A percentile compares a stretch with the other conserved stretches of the same genome.
Conservation (phyloP, 2,113 vertebrate species). For the Amphiprion percula region DNA sequence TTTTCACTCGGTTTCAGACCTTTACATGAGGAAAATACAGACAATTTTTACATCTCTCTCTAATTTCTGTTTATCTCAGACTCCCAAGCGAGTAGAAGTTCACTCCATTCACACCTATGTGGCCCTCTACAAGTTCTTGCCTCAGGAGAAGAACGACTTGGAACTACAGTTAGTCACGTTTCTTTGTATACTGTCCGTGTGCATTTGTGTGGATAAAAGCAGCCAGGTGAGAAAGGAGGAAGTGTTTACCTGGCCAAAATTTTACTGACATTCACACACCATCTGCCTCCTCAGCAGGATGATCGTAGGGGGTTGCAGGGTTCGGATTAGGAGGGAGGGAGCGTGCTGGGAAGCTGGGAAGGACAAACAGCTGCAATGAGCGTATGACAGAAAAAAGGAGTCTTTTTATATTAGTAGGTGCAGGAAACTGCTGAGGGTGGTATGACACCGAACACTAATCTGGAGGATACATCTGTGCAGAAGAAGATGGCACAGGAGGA, state of each 20-base stretch:
- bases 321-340: conserved; percentile 22
- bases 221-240: conserved; percentile 22
- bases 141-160: conserved; percentile 92
- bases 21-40: not conserved
- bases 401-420: conserved; percentile 44
- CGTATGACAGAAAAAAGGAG: conserved; percentile 32
- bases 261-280: conserved; percentile 50
- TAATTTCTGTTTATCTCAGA: conserved; percentile 35
- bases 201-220: conserved; percentile 12
- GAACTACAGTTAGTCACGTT: conserved; percentile 89
- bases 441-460: conserved; percentile 41
- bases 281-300: conserved; percentile 69
- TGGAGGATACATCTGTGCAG: conserved; percentile 19
- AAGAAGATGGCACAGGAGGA: not conserved
- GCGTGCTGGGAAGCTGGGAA: conserved; percentile 30
- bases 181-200: conserved; percentile 12
- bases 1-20: not conserved
- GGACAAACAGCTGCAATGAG: conserved; percentile 58
- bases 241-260: conserved; percentile 40
- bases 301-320: conserved; percentile 37
- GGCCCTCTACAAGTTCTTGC: conserved; percentile 93
- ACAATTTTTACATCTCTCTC: conserved; percentile 10
- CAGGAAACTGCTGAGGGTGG: conserved; percentile 50
- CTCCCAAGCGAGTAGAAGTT: conserved; percentile 82
- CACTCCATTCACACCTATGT: conserved; percentile 93